Percentiles rank a stretch among this genome's conserved stretches.
Conservation (phyloP, 2,797 vertebrate species). For the Cossypha caffra region DNA sequence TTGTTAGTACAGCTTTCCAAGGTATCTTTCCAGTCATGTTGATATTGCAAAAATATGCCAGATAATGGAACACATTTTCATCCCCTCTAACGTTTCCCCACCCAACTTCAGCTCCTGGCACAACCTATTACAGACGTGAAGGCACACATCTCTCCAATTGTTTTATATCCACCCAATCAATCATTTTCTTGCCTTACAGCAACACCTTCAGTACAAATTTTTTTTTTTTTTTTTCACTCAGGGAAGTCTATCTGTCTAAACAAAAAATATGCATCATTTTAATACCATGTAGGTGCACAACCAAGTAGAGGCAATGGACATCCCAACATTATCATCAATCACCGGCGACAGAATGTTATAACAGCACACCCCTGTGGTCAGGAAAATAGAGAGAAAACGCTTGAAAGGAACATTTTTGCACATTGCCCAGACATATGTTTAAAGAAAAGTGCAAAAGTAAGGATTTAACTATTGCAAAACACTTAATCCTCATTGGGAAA, state of each 20-base stretch:
- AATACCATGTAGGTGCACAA: background rate
- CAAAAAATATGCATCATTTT: background rate
- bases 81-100: background rate
- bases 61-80: background rate
- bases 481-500: background rate
- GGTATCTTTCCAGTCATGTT: background rate
- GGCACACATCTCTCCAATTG: constrained; percentile 30
- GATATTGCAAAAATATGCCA: background rate
- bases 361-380: background rate
- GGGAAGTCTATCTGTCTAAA: background rate
- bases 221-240: background rate
- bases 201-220: background rate
- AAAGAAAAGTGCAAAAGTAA: background rate
- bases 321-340: background rate
- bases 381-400: background rate
- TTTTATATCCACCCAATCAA: constrained; percentile 29
- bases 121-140: constrained; percentile 36
- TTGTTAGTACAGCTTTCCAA: background rate
- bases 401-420: background rate
- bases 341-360: background rate
- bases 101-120: background rate
- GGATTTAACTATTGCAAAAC: background rate
- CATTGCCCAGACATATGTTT: background rate
- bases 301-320: background rate
- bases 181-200: constrained; percentile 29